Conservation (phyloP, 2,113 vertebrate genomes). For the Neotoma lepida region DNA sequence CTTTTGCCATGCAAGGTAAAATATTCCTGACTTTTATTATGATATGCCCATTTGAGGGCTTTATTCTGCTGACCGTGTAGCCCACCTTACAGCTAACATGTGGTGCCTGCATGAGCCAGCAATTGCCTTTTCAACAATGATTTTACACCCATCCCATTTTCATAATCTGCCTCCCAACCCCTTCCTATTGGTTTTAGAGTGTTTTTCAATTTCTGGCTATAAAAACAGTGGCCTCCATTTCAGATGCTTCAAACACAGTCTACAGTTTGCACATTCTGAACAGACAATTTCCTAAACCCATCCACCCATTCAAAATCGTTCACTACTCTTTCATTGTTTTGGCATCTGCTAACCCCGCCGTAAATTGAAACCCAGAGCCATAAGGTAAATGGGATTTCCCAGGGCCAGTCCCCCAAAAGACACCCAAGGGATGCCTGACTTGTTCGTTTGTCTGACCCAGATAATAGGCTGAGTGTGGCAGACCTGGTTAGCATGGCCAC, state of each 20-base stretch:
- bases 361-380: constrained; percentile 71
- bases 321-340: not conserved
- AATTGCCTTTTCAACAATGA: rapidly evolving
- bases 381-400: constrained; percentile 53
- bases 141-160: not conserved
- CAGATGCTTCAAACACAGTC: not conserved
- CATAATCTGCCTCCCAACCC: not conserved
- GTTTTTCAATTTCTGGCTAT: not conserved
- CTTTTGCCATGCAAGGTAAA: too few relatives aligned
- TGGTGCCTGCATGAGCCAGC: not conserved
- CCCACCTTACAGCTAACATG: too few relatives aligned
- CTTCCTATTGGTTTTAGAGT: not conserved
- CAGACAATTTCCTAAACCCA: not conserved
- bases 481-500: not conserved
- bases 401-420: not conserved
- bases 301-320: not conserved
- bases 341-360: not conserved
- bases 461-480: not conserved
- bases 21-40: not conserved
- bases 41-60: not conserved
- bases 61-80: rapidly evolving
- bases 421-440: not conserved
- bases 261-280: not conserved
- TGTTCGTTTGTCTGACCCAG: not conserved
- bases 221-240: not conserved